Base-by-base conservation (phyloP, 1,140 invertebrate genomes). In the Drosophila erecta region DNA sequence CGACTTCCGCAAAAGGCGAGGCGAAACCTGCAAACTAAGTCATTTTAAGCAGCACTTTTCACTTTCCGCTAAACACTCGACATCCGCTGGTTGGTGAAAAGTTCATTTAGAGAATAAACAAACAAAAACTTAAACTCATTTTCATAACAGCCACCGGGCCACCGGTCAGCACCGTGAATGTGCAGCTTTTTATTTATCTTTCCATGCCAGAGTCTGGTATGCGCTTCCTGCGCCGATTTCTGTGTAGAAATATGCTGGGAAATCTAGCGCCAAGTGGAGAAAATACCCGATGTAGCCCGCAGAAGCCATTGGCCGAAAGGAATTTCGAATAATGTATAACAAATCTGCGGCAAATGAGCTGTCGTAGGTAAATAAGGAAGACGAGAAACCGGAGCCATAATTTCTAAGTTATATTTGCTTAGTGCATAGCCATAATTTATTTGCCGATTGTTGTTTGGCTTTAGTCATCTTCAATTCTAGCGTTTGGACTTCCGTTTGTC, bases 1-100 rank as follows among this genome's bases (percentile, higher is more conserved):
- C 57, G 46, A 86, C 83, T 86, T 86, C 83, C 83, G 83, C 84
- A 86, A 81, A 75, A 70, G 27, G 27, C 44, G 24, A 27, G 62
- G 80, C 80, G 66, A 87, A 87, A 87, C 79, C 65, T 89, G 84
- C 84, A 84, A 87, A 89, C 84, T 87, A 89, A 87, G 84, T 75
- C 72, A 79, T 84, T 87, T 87, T 87, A 87, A 87, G 84, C 84
- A 84, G 79, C 76, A 89, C 84, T 87, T 87, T 89, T 87, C 84
- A 89, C 84, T 87, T 87, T 87, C 84, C 79, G 84, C 84, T 79
- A 84, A 87, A 89, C 84, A 87, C 76, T 84, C 76, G 51, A 89
- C 84, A 89, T 87, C 84, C 84, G 84, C 79, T 4, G 30, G 30
- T 70, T 62, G 62, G 60, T 71, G 84, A 87, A 87, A 84, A 87